phyloP scores from a whole-genome alignment of 2,888 invertebrate genomes.

The Nephrotoma appendiculata region DNA sequence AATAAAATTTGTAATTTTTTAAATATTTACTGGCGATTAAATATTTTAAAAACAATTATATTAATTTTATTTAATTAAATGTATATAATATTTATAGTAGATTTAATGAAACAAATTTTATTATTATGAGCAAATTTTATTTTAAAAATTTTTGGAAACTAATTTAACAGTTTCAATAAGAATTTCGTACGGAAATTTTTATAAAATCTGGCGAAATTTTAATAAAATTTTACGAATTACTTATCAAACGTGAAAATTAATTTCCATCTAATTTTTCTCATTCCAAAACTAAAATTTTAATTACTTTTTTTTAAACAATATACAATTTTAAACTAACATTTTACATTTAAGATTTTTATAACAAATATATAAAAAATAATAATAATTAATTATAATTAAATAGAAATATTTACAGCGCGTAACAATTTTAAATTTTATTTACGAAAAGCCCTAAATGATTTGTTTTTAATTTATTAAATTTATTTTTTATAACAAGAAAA shows the following conservation, averaged over 20 bases:
- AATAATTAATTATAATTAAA: neutral
- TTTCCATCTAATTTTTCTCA: neutral
- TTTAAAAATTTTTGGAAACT: neutral
- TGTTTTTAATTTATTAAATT: neutral
- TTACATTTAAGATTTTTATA: neutral
- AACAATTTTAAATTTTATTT: neutral
- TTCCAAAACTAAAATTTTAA: neutral
- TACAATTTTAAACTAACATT: neutral
- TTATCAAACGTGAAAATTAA: neutral
- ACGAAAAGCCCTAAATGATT: neutral
- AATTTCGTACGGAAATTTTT: neutral
- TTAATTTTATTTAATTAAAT: neutral
- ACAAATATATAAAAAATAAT: conserved; percentile 2
- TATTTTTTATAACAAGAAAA: neutral
- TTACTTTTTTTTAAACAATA: neutral
- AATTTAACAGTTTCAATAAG: neutral
- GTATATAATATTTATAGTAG: neutral
- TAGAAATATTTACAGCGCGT: conserved; percentile 2
- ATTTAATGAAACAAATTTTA: neutral
- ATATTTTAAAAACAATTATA: neutral
- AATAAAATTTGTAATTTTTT: neutral
- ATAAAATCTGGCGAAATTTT: conserved; percentile 2
- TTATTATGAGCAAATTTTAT: neutral
- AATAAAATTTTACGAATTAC: neutral
- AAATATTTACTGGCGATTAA: conserved; percentile 2